Conservation (phyloP, 2,113 vertebrate genomes). For the Galbula dea region DNA sequence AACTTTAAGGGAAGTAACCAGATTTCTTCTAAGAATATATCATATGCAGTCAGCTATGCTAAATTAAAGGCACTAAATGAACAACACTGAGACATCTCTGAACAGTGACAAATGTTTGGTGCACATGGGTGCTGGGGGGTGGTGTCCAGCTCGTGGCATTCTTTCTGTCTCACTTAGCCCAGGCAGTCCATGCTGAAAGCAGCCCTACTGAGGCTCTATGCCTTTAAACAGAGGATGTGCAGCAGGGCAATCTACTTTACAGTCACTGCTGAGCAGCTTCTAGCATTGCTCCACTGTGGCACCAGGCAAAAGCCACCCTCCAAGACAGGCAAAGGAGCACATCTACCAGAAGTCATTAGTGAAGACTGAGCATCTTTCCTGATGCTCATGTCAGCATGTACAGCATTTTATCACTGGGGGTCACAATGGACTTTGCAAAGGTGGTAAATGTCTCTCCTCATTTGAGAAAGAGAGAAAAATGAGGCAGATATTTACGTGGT, state of each 20-base stretch:
- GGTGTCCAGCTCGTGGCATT: not conserved
- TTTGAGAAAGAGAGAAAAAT: not conserved
- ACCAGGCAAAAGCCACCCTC: not conserved
- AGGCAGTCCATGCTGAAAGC: not conserved
- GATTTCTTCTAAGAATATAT: not conserved
- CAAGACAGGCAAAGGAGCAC: not conserved
- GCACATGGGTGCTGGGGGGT: not conserved
- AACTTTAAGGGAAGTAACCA: not conserved
- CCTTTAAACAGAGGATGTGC: not conserved
- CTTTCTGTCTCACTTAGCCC: not conserved
- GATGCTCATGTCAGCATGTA: not conserved
- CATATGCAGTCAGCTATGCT: not conserved
- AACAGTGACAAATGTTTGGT: not conserved
- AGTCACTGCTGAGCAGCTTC: not conserved
- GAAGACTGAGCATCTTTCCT: not conserved
- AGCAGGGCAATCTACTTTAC: not conserved
- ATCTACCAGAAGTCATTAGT: not conserved
- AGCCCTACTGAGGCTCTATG: not conserved
- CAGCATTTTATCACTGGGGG: not conserved
- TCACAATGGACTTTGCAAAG: not conserved
- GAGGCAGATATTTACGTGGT: not conserved
- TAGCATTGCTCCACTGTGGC: too few species aligned
- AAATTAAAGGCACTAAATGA: not conserved
- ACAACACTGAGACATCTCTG: not conserved
- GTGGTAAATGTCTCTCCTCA: not conserved